A percentile compares a stretch with the other conserved stretches of the same genome.
Evolutionary conservation across 1,140 invertebrate species (phyloP).

Genomic region (Babylonia areolata): DNA sequence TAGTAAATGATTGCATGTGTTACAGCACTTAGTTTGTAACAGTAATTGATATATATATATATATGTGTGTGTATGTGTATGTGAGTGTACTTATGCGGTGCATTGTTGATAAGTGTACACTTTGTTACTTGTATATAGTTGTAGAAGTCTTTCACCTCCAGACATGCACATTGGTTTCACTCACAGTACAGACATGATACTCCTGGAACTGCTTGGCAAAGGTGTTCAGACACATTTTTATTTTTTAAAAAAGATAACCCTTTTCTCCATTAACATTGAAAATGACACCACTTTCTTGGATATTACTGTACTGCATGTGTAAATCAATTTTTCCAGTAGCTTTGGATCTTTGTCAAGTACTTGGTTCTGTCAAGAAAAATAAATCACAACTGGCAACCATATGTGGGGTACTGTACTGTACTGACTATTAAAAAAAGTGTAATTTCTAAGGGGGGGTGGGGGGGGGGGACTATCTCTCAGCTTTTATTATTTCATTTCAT

Average conservation of each 20-base stretch:
- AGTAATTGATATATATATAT: too few species aligned
- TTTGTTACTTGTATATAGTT: background rate
- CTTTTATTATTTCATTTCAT: background rate
- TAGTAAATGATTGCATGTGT: background rate
- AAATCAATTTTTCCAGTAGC: too few species aligned
- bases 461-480: too few species aligned
- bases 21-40: background rate
- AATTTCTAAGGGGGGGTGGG: background rate
- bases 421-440: background rate
- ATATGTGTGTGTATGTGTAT: too few species aligned
- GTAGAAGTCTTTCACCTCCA: background rate
- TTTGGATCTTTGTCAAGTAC: too few species aligned
- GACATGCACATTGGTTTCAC: background rate
- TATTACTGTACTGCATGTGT: too few species aligned
- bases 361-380: background rate
- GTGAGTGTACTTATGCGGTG: background rate
- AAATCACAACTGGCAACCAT: background rate
- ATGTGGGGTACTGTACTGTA: background rate
- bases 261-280: background rate
- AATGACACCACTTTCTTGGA: background rate
- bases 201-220: background rate
- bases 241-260: background rate
- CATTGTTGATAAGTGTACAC: background rate
- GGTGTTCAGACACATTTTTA: background rate
- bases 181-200: background rate